phyloP scores from a whole-genome alignment of 1,140 invertebrate species.

The Heliothis virescens region DNA sequence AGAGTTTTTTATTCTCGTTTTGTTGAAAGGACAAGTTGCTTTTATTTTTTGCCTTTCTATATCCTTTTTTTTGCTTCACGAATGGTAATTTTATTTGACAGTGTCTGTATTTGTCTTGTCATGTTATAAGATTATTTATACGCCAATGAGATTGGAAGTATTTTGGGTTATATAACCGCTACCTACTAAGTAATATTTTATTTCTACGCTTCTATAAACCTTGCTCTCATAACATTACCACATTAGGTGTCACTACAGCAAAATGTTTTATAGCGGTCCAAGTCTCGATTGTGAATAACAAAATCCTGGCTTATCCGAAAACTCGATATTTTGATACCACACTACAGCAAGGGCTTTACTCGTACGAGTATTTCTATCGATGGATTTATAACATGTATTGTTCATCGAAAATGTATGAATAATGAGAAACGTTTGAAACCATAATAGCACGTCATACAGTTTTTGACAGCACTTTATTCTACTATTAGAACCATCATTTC shows the following conservation, averaged over 20 bases:
- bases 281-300: constrained; percentile 13
- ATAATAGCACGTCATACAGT: constrained; percentile 12
- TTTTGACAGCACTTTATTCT: neutral
- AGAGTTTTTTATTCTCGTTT: constrained; percentile 14
- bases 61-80: neutral
- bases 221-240: neutral
- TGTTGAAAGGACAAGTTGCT: neutral
- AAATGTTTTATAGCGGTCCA: constrained; percentile 25
- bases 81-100: neutral
- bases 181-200: no score
- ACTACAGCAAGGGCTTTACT: neutral
- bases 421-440: constrained; percentile 19
- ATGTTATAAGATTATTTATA: no score
- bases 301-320: constrained; percentile 9
- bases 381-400: constrained; percentile 1
- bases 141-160: no score
- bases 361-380: neutral
- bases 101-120: neutral
- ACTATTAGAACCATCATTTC: neutral
- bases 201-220: neutral
- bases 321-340: neutral
- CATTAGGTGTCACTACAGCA: constrained; percentile 9
- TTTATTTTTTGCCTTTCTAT: neutral
- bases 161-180: no score
- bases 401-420: constrained; percentile 11